Evolutionary conservation across 1,140 invertebrate species (phyloP).

Genomic region (Portunus trituberculatus): DNA sequence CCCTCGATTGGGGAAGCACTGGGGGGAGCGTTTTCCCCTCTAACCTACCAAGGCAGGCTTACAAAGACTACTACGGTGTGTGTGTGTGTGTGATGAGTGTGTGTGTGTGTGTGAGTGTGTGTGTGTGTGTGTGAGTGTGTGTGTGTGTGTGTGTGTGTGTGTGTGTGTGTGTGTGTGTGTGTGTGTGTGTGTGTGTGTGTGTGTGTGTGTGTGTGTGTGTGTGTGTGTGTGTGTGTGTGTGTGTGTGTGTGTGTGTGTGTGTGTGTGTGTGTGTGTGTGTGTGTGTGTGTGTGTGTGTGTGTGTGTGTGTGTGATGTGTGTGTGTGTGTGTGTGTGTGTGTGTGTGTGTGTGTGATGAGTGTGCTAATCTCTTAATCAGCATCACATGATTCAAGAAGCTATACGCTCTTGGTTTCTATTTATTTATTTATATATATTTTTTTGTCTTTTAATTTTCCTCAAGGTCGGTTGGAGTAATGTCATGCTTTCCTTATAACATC

Average conservation of each 20-base stretch:
- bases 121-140: slow-evolving; percentile 34
- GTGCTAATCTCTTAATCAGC: neutral
- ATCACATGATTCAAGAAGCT: neutral
- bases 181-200: neutral
- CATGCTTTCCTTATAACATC: neutral
- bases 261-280: slow-evolving; percentile 3
- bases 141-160: slow-evolving; percentile 45
- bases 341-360: slow-evolving; percentile 29
- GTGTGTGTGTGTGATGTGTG: slow-evolving; percentile 16
- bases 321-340: slow-evolving; percentile 38
- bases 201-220: slow-evolving; percentile 49
- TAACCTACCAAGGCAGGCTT: neutral
- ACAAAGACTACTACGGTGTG: neutral
- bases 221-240: neutral
- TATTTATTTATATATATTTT: neutral
- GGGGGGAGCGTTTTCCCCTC: neutral
- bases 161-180: slow-evolving; percentile 47
- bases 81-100: neutral
- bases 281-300: slow-evolving; percentile 35
- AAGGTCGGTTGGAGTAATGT: neutral
- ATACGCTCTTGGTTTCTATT: neutral
- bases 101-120: neutral
- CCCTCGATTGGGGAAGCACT: no score
- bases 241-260: slow-evolving; percentile 48
- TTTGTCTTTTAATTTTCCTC: neutral